Evolutionary conservation across 2,797 vertebrate genomes (phyloP).

Genomic region (Arctocebus calabarensis): DNA sequence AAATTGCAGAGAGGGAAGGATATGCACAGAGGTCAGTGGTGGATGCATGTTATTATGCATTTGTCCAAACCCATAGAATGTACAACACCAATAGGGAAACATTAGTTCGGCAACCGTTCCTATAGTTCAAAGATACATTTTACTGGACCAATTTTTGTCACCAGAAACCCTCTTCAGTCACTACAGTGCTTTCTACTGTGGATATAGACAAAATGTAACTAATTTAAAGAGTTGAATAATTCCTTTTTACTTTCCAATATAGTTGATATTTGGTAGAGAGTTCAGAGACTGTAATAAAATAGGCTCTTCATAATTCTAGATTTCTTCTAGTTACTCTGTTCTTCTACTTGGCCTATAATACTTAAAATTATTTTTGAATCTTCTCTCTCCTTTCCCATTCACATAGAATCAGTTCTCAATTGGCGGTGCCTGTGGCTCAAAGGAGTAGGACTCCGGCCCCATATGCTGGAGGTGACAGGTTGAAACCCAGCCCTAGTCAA

Average conservation of each 20-base stretch:
- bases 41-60: neutral
- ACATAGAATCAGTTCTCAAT: neutral
- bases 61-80: neutral
- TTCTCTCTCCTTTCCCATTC: neutral
- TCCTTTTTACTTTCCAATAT: neutral
- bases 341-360: neutral
- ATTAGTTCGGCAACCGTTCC: neutral
- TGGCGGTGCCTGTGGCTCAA: no score
- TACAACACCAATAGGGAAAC: neutral
- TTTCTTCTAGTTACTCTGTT: neutral
- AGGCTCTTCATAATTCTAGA: neutral
- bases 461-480: no score
- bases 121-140: neutral
- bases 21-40: no score
- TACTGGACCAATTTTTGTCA: neutral
- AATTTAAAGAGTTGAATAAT: neutral
- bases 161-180: neutral
- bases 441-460: no score
- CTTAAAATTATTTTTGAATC: neutral
- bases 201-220: neutral
- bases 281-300: neutral
- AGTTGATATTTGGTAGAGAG: neutral
- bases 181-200: neutral
- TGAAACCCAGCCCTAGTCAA: no score
- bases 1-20: no score